Conservation (phyloP, 1,140 invertebrate genomes). For the Heliconius eleuchia region DNA sequence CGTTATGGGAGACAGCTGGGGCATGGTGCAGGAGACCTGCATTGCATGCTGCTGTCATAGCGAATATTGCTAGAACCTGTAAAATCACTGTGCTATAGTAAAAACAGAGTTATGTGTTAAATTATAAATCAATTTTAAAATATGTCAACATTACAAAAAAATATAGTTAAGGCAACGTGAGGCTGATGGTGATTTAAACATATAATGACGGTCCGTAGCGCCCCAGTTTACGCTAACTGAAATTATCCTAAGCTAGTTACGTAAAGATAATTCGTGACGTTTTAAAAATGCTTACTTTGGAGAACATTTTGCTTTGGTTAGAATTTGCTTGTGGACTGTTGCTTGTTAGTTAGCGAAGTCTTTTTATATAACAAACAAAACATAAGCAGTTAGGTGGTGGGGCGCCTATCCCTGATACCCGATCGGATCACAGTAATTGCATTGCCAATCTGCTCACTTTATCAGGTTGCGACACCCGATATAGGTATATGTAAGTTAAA, state of each 20-base stretch:
- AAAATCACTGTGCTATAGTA: background rate
- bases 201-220: background rate
- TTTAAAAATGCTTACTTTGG: slow-evolving; percentile 62
- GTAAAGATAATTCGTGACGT: slow-evolving; percentile 28
- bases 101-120: slow-evolving; percentile 28
- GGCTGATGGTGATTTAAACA: slow-evolving; percentile 10
- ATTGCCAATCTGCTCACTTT: slow-evolving; percentile 76
- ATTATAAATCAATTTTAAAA: slow-evolving; percentile 12
- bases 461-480: slow-evolving; percentile 69
- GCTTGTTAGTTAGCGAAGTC: slow-evolving; percentile 64
- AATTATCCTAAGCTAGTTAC: slow-evolving; percentile 26
- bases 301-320: slow-evolving; percentile 70
- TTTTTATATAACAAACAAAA: slow-evolving; percentile 81
- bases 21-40: slow-evolving; percentile 75
- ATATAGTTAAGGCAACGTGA: background rate
- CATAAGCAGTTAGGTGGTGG: slow-evolving; percentile 63
- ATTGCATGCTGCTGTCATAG: slow-evolving; percentile 65
- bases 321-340: slow-evolving; percentile 72
- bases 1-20: slow-evolving; percentile 70
- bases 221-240: slow-evolving; percentile 11
- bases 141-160: background rate
- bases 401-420: slow-evolving; percentile 74
- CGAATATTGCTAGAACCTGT: slow-evolving; percentile 42
- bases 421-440: slow-evolving; percentile 77
- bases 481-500: slow-evolving; percentile 69